Evolutionary conservation across 2,113 vertebrate genomes (phyloP).

Genomic region (Bufo bufo): DNA sequence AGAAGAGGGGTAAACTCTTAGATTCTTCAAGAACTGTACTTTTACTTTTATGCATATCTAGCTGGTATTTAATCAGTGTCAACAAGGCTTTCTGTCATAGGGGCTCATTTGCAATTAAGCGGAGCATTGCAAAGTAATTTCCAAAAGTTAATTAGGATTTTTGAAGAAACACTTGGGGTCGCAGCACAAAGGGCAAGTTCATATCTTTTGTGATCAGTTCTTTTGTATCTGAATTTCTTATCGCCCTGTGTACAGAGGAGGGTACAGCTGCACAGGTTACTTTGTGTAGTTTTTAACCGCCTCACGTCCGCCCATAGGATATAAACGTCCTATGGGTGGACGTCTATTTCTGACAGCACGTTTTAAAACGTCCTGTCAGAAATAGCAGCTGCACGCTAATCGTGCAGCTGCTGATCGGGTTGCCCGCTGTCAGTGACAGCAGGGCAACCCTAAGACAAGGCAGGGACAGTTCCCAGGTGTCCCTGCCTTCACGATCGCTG

Average conservation of each 20-base stretch:
- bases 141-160: background rate
- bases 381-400: too few species aligned
- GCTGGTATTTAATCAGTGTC: background rate
- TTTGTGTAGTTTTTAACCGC: conserved; percentile 1
- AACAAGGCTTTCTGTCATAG: background rate
- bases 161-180: background rate
- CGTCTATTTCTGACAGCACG: too few species aligned
- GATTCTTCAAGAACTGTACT: background rate
- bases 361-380: too few species aligned
- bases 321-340: too few species aligned
- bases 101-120: background rate
- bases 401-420: too few species aligned
- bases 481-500: too few species aligned
- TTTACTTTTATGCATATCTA: background rate
- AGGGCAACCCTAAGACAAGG: too few species aligned
- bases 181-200: background rate
- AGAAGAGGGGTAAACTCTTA: too few species aligned
- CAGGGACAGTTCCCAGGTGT: too few species aligned
- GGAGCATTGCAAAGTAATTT: background rate
- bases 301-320: too few species aligned
- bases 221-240: background rate
- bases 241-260: background rate
- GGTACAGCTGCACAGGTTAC: background rate
- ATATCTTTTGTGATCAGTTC: background rate
- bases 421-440: too few species aligned